Percentiles rank a stretch among this genome's conserved stretches.
phyloP scores from a whole-genome alignment of 2,888 invertebrate species.

The Platyscelio sp. region DNA sequence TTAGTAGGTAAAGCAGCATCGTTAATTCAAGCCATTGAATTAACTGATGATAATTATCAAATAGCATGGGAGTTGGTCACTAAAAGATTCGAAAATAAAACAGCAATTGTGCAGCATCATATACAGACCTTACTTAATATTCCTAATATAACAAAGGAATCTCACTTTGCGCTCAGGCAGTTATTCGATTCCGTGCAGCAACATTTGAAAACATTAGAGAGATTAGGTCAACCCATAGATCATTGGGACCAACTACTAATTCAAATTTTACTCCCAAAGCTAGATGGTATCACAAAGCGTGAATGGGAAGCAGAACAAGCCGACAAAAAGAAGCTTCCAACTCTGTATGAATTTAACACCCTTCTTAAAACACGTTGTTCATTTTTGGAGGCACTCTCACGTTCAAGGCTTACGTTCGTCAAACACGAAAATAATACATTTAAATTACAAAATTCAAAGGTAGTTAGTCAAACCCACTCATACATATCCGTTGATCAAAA shows the following conservation, averaged over 20 bases:
- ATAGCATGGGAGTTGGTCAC: slow-evolving; percentile 54
- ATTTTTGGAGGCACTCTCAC: slow-evolving; percentile 16
- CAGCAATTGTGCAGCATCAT: not conserved
- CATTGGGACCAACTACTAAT: not conserved
- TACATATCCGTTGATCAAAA: no score
- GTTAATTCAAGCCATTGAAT: not conserved
- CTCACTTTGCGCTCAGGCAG: not conserved
- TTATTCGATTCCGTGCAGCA: not conserved
- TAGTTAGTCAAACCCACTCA: not conserved
- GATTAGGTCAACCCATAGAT: slow-evolving; percentile 8
- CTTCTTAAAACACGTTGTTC: slow-evolving; percentile 17
- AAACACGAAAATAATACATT: not conserved
- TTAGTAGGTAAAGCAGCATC: no score
- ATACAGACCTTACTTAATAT: not conserved
- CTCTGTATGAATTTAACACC: not conserved
- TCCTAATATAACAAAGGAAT: slow-evolving; percentile 1
- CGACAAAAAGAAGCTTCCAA: slow-evolving; percentile 8
- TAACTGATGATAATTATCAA: slow-evolving; percentile 48
- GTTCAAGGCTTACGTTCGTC: no score
- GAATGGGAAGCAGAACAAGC: slow-evolving; percentile 27
- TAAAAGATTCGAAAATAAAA: slow-evolving; percentile 58
- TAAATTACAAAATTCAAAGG: not conserved
- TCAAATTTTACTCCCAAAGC: slow-evolving; percentile 13
- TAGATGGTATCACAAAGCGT: not conserved
- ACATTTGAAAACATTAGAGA: not conserved